phyloP scores from a whole-genome alignment of 2,113 vertebrate genomes.

The Seriola dumerili region DNA sequence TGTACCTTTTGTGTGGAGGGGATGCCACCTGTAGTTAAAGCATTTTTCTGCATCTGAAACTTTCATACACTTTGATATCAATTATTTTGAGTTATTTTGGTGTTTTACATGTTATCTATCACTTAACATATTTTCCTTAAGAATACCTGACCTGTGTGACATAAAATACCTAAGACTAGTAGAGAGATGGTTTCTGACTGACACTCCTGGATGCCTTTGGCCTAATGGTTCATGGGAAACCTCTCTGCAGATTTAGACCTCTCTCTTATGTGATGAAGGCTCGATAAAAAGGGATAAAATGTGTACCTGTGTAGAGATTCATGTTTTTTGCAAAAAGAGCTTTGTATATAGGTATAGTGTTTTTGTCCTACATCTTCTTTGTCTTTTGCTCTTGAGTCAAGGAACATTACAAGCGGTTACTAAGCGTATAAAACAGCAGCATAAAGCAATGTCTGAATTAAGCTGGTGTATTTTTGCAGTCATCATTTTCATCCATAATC shows the following conservation, averaged over 20 bases:
- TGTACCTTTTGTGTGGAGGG: constrained; percentile 19
- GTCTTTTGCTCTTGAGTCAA: neutral
- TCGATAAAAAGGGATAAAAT: constrained; percentile 46
- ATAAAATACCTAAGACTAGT: constrained; percentile 53
- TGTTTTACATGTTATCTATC: constrained; percentile 32
- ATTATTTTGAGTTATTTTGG: constrained; percentile 13
- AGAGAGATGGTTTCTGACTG: constrained; percentile 65
- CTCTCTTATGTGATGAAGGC: constrained; percentile 59
- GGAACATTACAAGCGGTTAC: neutral
- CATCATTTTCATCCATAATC: neutral
- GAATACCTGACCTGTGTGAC: constrained; percentile 71
- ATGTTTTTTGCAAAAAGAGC: constrained; percentile 4
- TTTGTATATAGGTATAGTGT: neutral
- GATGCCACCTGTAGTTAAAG: neutral
- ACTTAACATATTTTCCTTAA: constrained; percentile 41
- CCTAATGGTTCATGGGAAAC: constrained; percentile 69
- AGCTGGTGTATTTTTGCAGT: neutral
- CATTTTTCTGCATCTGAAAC: constrained; percentile 14
- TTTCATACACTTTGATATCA: neutral
- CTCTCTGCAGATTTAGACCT: constrained; percentile 62
- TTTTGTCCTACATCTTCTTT: neutral
- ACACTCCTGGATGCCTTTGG: constrained; percentile 63
- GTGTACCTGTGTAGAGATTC: constrained; percentile 10
- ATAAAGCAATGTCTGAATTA: neutral
- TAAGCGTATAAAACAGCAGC: neutral